Evolutionary conservation across 2,113 vertebrate genomes (phyloP).

Genomic region (Lonchura striata): DNA sequence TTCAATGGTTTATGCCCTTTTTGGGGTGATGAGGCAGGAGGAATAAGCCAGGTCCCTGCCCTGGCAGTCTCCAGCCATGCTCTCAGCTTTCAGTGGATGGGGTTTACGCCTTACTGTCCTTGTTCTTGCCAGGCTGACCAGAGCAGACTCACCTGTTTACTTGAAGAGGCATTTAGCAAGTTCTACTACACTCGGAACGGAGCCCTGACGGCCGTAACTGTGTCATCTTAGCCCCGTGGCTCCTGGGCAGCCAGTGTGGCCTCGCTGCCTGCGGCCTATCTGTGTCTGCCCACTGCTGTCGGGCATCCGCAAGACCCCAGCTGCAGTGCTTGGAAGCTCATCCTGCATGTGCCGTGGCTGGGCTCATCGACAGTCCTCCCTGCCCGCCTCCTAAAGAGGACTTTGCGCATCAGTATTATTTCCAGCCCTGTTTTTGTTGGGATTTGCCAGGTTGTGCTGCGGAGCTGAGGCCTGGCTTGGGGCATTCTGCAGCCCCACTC

Average conservation of each 20-base stretch:
- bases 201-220: conserved; percentile 90
- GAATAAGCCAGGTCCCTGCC: background rate
- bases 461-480: conserved; percentile 3
- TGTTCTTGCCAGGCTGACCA: conserved; percentile 85
- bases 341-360: conserved; percentile 61
- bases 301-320: conserved; percentile 14
- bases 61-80: background rate
- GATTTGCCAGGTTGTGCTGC: conserved; percentile 22
- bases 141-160: conserved; percentile 87
- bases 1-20: background rate
- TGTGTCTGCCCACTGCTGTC: background rate
- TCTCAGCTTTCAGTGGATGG: background rate
- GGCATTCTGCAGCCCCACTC: background rate
- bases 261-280: conserved; percentile 2
- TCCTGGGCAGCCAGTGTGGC: background rate
- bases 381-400: conserved; percentile 31
- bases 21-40: background rate
- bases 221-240: conserved; percentile 84
- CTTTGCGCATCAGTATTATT: conserved; percentile 70
- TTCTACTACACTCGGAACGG: conserved; percentile 92
- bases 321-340: conserved; percentile 51
- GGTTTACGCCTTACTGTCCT: background rate
- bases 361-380: conserved; percentile 43
- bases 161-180: conserved; percentile 95
- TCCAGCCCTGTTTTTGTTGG: conserved; percentile 50